These are phyloP conservation scores for Thunnus albacares DNA, from an alignment of 2,797 vertebrate genomes.

Conservation along the genomic window DNA sequence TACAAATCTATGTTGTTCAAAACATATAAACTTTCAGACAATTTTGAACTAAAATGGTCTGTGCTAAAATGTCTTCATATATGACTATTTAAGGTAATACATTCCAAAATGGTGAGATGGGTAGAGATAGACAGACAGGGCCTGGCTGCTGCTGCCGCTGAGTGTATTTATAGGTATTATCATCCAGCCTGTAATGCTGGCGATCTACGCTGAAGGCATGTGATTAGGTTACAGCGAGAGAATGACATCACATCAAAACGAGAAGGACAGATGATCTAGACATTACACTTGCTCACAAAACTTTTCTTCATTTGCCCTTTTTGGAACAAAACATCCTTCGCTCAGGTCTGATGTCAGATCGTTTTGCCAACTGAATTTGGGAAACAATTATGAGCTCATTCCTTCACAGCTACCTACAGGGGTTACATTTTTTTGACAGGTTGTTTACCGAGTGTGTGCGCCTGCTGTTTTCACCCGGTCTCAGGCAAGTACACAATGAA, in stretches of 20 bases:
- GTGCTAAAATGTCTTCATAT: conserved; percentile 57
- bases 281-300: conserved; percentile 73
- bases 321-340: conserved; percentile 67
- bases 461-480: conserved; percentile 31
- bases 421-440: conserved; percentile 36
- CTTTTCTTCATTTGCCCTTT: conserved; percentile 71
- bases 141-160: conserved; percentile 63
- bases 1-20: conserved; percentile 3
- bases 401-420: conserved; percentile 17
- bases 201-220: conserved; percentile 62
- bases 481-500: conserved; percentile 18
- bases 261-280: conserved; percentile 72
- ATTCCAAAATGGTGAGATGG: conserved; percentile 82
- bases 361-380: conserved; percentile 56
- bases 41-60: conserved; percentile 37
- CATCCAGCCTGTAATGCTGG: conserved; percentile 69
- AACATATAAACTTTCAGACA: conserved; percentile 7
- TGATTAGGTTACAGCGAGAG: conserved; percentile 70
- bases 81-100: conserved; percentile 82
- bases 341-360: conserved; percentile 63
- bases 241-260: conserved; percentile 81
- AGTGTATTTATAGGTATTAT: conserved; percentile 80
- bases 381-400: conserved; percentile 61
- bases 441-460: conserved; percentile 35
- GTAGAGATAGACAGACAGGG: conserved; percentile 70